These are phyloP conservation scores for Epsilonema sp. DNA, from an alignment of 2,888 invertebrate species.

Conservation along the genomic window DNA sequence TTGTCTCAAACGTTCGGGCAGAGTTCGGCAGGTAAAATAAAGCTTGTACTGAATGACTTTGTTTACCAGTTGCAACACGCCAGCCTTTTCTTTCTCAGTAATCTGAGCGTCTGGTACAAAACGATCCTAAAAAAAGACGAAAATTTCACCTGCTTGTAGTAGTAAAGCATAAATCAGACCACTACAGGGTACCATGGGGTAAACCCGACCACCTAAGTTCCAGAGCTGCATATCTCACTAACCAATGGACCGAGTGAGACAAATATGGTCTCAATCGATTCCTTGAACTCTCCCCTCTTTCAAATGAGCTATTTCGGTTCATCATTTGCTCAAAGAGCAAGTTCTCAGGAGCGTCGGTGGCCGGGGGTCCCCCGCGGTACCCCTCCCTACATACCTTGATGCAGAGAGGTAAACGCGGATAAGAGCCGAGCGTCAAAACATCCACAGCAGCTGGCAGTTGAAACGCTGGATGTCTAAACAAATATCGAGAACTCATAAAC, in stretches of 20 bases:
- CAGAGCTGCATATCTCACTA: too few relatives aligned
- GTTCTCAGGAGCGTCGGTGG: too few relatives aligned
- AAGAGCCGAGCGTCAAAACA: conserved; percentile 85
- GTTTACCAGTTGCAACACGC: conserved; percentile 55
- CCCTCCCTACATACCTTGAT: conserved; percentile 56
- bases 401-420: conserved; percentile 75
- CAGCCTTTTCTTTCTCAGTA: conserved; percentile 58
- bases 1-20: conserved; percentile 70
- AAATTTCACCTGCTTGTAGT: conserved; percentile 1
- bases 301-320: too few relatives aligned
- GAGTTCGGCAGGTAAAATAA: conserved; percentile 68
- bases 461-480: conserved; percentile 63
- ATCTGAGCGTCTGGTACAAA: conserved; percentile 87
- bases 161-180: conserved; percentile 11
- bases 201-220: too few relatives aligned
- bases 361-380: too few relatives aligned
- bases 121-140: conserved; percentile 45
- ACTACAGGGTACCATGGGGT: too few relatives aligned
- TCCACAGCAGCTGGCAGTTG: conserved; percentile 96
- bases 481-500: not conserved
- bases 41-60: conserved; percentile 55
- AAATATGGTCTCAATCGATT: too few relatives aligned
- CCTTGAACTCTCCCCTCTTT: too few relatives aligned
- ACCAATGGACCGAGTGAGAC: too few relatives aligned
- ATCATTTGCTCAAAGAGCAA: too few relatives aligned